These are phyloP conservation scores for Synergus laeviventris DNA, from an alignment of 2,888 invertebrate species.

Conservation along the genomic window DNA sequence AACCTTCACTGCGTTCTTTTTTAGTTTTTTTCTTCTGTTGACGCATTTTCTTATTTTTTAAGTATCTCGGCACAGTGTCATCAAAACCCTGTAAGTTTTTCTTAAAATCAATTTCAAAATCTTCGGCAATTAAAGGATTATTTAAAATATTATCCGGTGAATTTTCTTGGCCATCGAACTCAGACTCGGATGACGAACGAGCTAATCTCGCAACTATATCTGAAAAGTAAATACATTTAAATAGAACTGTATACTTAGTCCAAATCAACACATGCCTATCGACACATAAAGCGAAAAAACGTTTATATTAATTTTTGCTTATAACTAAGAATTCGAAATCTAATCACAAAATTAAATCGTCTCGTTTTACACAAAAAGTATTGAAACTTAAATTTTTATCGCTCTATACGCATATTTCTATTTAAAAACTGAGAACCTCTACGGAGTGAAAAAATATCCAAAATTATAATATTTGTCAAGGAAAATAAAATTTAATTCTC, in stretches of 20 bases:
- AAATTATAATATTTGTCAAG: neutral
- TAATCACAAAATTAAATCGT: too few relatives aligned
- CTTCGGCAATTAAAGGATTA: slow-evolving; percentile 57
- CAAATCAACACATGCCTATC: too few relatives aligned
- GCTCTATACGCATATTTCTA: too few relatives aligned
- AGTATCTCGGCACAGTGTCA: slow-evolving; percentile 72
- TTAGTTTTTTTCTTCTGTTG: slow-evolving; percentile 65
- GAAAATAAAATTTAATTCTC: too few relatives aligned
- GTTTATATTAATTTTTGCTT: too few relatives aligned
- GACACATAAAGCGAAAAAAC: too few relatives aligned
- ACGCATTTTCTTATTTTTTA: slow-evolving; percentile 67
- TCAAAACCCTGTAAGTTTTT: slow-evolving; percentile 76
- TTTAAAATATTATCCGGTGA: slow-evolving; percentile 53
- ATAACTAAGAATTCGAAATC: too few relatives aligned
- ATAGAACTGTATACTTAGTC: slow-evolving; percentile 3
- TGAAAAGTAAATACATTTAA: slow-evolving; percentile 47
- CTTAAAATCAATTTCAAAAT: slow-evolving; percentile 74
- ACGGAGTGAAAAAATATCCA: too few relatives aligned
- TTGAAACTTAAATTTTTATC: too few relatives aligned
- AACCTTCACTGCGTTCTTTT: slow-evolving; percentile 62
- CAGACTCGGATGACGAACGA: slow-evolving; percentile 67
- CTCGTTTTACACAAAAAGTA: too few relatives aligned
- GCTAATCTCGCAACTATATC: slow-evolving; percentile 68
- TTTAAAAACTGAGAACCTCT: too few relatives aligned
- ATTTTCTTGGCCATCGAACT: slow-evolving; percentile 60